Conservation (phyloP, 2,113 vertebrate species). For the Anser cygnoides region DNA sequence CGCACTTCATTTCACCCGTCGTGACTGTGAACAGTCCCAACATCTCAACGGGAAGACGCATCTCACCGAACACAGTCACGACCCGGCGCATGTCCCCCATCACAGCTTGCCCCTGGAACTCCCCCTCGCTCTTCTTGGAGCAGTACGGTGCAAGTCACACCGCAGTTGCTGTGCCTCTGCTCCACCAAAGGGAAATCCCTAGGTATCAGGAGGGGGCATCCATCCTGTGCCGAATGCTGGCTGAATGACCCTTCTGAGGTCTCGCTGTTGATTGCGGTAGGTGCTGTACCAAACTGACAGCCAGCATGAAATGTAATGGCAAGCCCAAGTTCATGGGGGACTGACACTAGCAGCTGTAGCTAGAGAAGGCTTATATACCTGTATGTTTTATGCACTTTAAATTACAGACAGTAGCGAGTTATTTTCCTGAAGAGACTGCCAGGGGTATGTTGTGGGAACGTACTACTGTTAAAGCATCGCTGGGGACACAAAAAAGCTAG, state of each 20-base stretch:
- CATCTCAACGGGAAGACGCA: not conserved
- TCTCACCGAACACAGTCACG: not conserved
- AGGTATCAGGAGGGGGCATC: not conserved
- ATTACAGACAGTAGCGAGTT: not conserved
- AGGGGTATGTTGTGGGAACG: not conserved
- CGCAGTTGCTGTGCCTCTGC: not conserved
- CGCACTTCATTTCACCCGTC: not conserved
- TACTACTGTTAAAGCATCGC: not conserved
- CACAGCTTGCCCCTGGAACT: not conserved
- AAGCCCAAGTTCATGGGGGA: not conserved
- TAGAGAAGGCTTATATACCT: not conserved
- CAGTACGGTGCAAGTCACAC: fast-evolving
- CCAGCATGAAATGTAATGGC: not conserved
- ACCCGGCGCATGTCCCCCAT: fast-evolving
- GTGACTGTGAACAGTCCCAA: not conserved
- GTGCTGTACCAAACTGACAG: not conserved
- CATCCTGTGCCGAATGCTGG: not conserved
- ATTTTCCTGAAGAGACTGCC: not conserved
- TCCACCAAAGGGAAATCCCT: not conserved
- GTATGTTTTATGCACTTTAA: not conserved
- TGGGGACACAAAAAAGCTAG: not conserved
- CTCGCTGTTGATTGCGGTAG: not conserved
- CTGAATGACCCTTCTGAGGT: not conserved
- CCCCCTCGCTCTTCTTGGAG: not conserved
- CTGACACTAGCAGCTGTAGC: not conserved